These are phyloP conservation scores for Mizuhopecten yessoensis DNA, from an alignment of 1,140 invertebrate species.

Conservation along the genomic window DNA sequence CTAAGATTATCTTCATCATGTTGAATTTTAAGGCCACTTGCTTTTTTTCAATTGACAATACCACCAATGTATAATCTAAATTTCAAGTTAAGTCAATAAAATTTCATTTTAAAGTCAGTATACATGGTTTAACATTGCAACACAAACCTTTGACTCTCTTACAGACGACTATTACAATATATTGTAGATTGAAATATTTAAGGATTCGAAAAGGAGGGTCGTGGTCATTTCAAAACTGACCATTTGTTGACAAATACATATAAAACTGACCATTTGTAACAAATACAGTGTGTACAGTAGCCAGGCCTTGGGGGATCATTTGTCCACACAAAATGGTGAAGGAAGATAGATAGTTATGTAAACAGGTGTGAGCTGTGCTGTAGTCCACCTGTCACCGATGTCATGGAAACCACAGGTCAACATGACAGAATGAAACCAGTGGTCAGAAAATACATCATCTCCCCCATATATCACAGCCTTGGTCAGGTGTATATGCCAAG, in stretches of 20 bases:
- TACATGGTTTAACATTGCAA: too few relatives aligned
- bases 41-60: too few relatives aligned
- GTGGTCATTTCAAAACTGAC: neutral
- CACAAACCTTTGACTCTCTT: too few relatives aligned
- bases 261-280: neutral
- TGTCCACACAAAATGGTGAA: constrained; percentile 38
- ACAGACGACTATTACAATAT: too few relatives aligned
- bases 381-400: constrained; percentile 13
- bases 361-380: neutral
- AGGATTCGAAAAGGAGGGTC: neutral
- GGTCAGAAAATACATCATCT: neutral
- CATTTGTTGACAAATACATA: neutral
- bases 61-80: too few relatives aligned
- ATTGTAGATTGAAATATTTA: neutral
- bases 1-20: too few relatives aligned
- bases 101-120: too few relatives aligned
- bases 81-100: too few relatives aligned
- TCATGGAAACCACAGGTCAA: neutral
- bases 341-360: constrained; percentile 19
- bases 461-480: neutral
- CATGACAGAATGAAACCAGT: neutral
- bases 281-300: neutral
- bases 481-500: neutral
- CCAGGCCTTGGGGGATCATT: neutral
- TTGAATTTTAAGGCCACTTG: too few relatives aligned